Percentiles rank a stretch among this genome's conserved stretches.
Conservation (phyloP, 2,888 invertebrate species). For the Cyclophora punctaria region DNA sequence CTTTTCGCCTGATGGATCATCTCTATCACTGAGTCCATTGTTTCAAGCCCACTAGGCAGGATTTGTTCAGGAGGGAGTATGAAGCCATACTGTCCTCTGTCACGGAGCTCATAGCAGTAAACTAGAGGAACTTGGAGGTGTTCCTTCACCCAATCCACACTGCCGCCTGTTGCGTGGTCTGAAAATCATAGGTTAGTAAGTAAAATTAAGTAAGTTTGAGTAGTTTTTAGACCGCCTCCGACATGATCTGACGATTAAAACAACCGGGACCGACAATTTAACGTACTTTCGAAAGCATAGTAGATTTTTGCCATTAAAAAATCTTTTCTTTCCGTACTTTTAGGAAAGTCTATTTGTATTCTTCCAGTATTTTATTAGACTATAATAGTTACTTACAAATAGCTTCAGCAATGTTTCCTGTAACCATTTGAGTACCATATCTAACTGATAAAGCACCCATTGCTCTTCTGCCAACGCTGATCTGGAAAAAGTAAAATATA, state of each 20-base stretch:
- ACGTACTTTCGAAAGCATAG: too few relatives aligned
- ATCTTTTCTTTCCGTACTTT: too few relatives aligned
- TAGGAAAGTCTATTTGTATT: too few relatives aligned
- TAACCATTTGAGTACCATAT: slow-evolving; percentile 55
- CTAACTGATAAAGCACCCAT: slow-evolving; percentile 53
- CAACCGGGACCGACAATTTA: too few relatives aligned
- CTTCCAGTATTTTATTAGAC: too few relatives aligned
- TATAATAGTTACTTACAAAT: slow-evolving; percentile 62
- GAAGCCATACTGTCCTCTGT: slow-evolving; percentile 75
- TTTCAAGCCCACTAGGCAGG: slow-evolving; percentile 66
- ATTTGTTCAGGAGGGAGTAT: slow-evolving; percentile 76
- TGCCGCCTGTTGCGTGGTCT: slow-evolving; percentile 55
- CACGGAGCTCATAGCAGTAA: slow-evolving; percentile 68
- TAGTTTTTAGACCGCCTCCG: too few relatives aligned
- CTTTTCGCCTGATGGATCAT: slow-evolving; percentile 43
- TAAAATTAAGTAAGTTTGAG: too few relatives aligned
- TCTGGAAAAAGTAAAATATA: too few relatives aligned
- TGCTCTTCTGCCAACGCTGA: slow-evolving; percentile 57
- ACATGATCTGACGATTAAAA: too few relatives aligned
- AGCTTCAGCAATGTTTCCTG: slow-evolving; percentile 65
- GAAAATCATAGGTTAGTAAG: too few relatives aligned
- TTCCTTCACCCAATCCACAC: slow-evolving; percentile 53
- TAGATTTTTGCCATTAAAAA: too few relatives aligned
- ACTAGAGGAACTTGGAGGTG: slow-evolving; percentile 38
- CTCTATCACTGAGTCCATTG: slow-evolving; percentile 61